Percentiles rank a stretch among this genome's conserved stretches.
These are phyloP conservation scores for Aphidius ervi DNA, from an alignment of 1,140 invertebrate species.

Conservation along the genomic window DNA sequence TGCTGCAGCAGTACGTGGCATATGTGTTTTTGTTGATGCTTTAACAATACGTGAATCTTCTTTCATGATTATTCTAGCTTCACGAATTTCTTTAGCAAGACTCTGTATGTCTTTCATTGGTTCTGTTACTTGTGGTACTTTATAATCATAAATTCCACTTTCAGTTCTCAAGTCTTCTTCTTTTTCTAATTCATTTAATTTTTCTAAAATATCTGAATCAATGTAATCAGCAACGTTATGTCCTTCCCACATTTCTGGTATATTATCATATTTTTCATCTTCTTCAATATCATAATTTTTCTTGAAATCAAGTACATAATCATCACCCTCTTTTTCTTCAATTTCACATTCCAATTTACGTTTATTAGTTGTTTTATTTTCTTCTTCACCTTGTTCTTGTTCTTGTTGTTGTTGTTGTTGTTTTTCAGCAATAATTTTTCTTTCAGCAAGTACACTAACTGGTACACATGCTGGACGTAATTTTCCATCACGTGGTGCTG, in stretches of 20 bases:
- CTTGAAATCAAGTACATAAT: slow-evolving; percentile 93
- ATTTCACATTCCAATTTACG: slow-evolving; percentile 88
- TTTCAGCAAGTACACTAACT: slow-evolving; percentile 60
- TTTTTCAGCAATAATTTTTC: slow-evolving; percentile 54
- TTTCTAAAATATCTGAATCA: slow-evolving; percentile 93
- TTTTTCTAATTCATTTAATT: slow-evolving; percentile 85
- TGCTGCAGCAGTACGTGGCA: slow-evolving; percentile 73
- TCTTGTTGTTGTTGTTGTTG: slow-evolving; percentile 28
- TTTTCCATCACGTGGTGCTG: slow-evolving; percentile 78
- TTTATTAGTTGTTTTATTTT: no score
- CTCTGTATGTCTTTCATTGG: slow-evolving; percentile 80
- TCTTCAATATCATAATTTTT: slow-evolving; percentile 93
- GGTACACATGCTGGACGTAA: slow-evolving; percentile 75
- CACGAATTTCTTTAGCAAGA: slow-evolving; percentile 81
- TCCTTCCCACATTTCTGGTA: slow-evolving; percentile 97
- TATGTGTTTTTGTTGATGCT: slow-evolving; percentile 76
- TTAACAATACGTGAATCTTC: slow-evolving; percentile 67
- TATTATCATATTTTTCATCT: slow-evolving; percentile 89
- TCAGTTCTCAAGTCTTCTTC: slow-evolving; percentile 84
- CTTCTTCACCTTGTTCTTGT: no score
- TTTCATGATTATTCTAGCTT: slow-evolving; percentile 80
- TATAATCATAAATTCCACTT: slow-evolving; percentile 84
- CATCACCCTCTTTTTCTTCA: slow-evolving; percentile 90
- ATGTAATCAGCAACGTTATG: slow-evolving; percentile 98
- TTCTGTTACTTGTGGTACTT: slow-evolving; percentile 83